Percentiles rank a stretch among this genome's conserved stretches.
These are phyloP conservation scores for Gymnorhina tibicen DNA, from an alignment of 2,113 vertebrate species.

Conservation along the genomic window DNA sequence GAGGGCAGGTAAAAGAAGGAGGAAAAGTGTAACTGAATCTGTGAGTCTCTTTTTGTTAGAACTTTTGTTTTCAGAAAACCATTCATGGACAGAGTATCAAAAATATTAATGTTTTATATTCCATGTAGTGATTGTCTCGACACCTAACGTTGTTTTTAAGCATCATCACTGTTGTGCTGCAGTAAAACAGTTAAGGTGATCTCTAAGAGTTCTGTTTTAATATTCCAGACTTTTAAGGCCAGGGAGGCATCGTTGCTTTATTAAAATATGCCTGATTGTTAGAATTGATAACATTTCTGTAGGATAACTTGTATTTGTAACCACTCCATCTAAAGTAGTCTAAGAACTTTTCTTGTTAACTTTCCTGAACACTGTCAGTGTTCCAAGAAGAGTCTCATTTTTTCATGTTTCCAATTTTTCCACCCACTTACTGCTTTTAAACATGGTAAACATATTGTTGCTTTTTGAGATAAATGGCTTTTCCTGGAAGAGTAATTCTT, in stretches of 20 bases:
- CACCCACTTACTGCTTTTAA: background rate
- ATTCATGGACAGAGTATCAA: background rate
- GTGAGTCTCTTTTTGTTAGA: background rate
- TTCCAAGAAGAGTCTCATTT: background rate
- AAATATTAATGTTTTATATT: background rate
- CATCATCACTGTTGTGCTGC: background rate
- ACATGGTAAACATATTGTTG: background rate
- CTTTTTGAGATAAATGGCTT: background rate
- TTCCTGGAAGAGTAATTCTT: conserved; percentile 1
- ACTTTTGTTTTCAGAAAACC: background rate
- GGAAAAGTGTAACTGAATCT: background rate
- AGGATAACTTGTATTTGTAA: background rate
- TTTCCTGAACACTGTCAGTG: background rate
- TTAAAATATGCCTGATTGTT: background rate
- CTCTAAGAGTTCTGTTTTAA: background rate
- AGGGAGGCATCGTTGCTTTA: background rate
- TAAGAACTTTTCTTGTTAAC: background rate
- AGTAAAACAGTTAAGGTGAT: background rate
- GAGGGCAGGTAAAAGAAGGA: conserved; percentile 55
- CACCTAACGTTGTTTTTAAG: background rate
- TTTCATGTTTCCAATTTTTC: background rate
- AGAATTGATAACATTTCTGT: background rate
- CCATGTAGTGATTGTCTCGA: background rate
- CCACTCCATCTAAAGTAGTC: background rate
- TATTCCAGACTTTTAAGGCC: background rate